phyloP scores from a whole-genome alignment of 2,113 vertebrate species.

The Hippocampus barbouri region DNA sequence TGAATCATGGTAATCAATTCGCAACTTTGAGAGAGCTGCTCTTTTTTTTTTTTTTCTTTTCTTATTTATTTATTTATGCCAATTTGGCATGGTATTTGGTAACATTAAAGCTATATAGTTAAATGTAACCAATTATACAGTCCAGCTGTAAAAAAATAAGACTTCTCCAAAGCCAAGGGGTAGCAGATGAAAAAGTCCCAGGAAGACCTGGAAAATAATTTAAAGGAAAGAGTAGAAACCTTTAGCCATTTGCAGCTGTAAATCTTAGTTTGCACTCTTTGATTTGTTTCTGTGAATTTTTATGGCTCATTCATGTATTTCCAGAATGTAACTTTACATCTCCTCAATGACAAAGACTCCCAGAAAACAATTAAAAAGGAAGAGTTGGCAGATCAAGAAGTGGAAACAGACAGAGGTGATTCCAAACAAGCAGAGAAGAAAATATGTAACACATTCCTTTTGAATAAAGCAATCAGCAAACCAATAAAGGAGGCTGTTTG shows the following conservation, averaged over 20 bases:
- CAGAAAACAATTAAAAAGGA: slow-evolving; percentile 33
- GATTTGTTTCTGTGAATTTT: neutral
- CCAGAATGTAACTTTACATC: slow-evolving; percentile 86
- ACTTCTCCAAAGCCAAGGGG: too few species aligned
- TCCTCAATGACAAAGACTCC: slow-evolving; percentile 68
- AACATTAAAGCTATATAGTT: too few species aligned
- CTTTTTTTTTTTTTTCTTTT: too few species aligned
- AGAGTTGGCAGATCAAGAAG: slow-evolving; percentile 47
- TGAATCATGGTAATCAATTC: too few species aligned
- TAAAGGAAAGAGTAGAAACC: too few species aligned
- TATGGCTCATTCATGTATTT: neutral
- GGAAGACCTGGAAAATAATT: too few species aligned
- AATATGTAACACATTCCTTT: neutral
- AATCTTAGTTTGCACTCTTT: neutral
- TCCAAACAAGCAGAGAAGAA: slow-evolving; percentile 2
- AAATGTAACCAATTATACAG: too few species aligned
- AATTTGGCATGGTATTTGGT: too few species aligned
- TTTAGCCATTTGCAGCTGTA: neutral
- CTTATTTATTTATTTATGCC: too few species aligned
- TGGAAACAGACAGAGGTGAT: slow-evolving; percentile 33
- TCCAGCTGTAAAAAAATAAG: too few species aligned
- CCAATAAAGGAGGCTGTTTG: slow-evolving; percentile 8
- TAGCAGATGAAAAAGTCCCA: too few species aligned
- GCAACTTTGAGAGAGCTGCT: too few species aligned
- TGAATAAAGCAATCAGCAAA: slow-evolving; percentile 30